A percentile compares a stretch with the other conserved stretches of the same genome.
phyloP scores from a whole-genome alignment of 2,797 vertebrate species.

The Chiloscyllium punctatum region DNA sequence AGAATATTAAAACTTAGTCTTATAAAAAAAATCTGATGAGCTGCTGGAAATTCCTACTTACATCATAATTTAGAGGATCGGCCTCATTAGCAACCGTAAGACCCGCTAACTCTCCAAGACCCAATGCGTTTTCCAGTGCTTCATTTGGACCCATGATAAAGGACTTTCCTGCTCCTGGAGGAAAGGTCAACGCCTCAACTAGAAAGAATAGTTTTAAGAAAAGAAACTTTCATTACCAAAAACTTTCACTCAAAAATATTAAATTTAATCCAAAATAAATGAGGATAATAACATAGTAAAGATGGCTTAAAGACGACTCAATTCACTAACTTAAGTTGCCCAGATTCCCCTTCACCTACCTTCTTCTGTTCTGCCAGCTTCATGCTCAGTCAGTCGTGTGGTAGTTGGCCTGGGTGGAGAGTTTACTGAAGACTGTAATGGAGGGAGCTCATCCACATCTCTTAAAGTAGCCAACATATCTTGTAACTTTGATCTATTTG shows the following conservation, averaged over 20 bases:
- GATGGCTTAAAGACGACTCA: neutral
- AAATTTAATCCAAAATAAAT: constrained; percentile 4
- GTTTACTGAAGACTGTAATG: constrained; percentile 82
- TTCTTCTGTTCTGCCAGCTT: constrained; percentile 85
- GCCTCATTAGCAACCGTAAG: constrained; percentile 98
- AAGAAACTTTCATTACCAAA: constrained; percentile 26
- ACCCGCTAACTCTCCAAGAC: constrained; percentile 89
- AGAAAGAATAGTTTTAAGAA: constrained; percentile 42
- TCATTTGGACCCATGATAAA: constrained; percentile 94
- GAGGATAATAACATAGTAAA: neutral
- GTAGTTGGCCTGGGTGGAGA: constrained; percentile 77
- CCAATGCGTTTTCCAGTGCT: constrained; percentile 85
- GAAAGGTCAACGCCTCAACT: constrained; percentile 94
- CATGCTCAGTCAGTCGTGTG: constrained; percentile 80
- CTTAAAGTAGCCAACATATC: constrained; percentile 98
- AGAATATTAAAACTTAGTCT: neutral
- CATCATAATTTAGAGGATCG: constrained; percentile 84
- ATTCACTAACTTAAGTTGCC: constrained; percentile 51
- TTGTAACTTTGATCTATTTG: constrained; percentile 96
- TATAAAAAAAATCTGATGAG: neutral
- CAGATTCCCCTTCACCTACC: constrained; percentile 55
- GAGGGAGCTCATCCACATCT: constrained; percentile 88
- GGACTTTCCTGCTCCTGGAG: constrained; percentile 87
- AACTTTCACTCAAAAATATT: neutral
- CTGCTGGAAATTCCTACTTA: constrained; percentile 58